A percentile compares a stretch with the other conserved stretches of the same genome.
These are phyloP conservation scores for Sogatella furcifera DNA, from an alignment of 1,140 invertebrate genomes.

Conservation along the genomic window DNA sequence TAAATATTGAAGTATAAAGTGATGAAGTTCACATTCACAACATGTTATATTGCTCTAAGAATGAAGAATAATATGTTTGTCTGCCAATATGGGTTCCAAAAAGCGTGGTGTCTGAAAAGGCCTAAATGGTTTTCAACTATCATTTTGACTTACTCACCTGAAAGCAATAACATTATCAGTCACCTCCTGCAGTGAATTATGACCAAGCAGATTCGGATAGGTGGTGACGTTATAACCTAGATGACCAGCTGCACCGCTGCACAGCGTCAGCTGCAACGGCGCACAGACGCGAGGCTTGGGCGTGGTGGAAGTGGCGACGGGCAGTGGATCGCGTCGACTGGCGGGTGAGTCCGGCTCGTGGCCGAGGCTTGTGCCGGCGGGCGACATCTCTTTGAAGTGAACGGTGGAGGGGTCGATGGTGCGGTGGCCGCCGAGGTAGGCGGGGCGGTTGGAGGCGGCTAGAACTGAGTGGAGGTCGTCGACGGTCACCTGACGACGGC, in stretches of 20 bases:
- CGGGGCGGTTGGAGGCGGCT: slow-evolving; percentile 23
- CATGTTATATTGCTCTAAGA: no score
- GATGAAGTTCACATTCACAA: no score
- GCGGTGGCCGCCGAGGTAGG: slow-evolving; percentile 25
- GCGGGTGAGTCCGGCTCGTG: slow-evolving; percentile 4
- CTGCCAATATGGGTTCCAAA: no score
- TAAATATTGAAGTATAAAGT: no score
- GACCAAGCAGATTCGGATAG: slow-evolving; percentile 68
- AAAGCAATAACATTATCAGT: slow-evolving; percentile 68
- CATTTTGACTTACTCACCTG: slow-evolving; percentile 31
- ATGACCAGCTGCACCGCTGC: slow-evolving; percentile 41
- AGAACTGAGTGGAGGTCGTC: slow-evolving; percentile 44
- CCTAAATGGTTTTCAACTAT: no score
- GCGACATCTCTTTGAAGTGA: slow-evolving; percentile 42
- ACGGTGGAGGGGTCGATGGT: slow-evolving; percentile 54
- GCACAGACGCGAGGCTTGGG: slow-evolving; percentile 52
- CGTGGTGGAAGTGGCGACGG: slow-evolving; percentile 21
- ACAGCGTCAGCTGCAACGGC: slow-evolving; percentile 53
- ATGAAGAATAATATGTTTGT: no score
- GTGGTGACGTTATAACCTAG: slow-evolving; percentile 63
- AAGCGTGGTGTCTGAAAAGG: no score
- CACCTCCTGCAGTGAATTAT: slow-evolving; percentile 50
- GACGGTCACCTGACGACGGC: slow-evolving; percentile 37
- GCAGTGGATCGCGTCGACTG: no score
- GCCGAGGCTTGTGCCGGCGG: not conserved